Evolutionary conservation across 1,140 invertebrate species (phyloP), one percentile per base, ranked within the genome.

Genomic region (Luehdorfia chinensis): DNA sequence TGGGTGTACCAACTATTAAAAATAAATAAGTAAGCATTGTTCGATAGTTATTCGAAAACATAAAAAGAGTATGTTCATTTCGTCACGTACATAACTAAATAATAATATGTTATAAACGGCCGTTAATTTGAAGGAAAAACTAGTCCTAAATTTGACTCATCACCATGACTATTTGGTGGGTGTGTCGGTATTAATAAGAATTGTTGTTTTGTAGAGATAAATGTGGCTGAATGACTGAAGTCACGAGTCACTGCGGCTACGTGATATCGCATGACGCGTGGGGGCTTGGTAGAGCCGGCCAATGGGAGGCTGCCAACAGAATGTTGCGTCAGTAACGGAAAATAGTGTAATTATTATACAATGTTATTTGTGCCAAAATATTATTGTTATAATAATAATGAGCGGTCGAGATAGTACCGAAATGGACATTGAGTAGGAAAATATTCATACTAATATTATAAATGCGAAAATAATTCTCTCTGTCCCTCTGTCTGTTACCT

Each of bases 211-310:
- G 34, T 37, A n/a, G 18, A 37, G 11, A 21, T 16, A 31, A 41
- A 27, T 41, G 32, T 49, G 37, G 46, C 27, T 45, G 19, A 16
- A 55, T 49, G 37, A 49, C 27, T 45, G 19, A 16, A 55, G 61
- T 66, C 59, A 66, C 55, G 55, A 66, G 59, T 53, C 15, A 53
- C 52, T 60, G 48, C 53, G 49, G 51, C 41, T 47, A 49, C 49
- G 47, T 53, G 49, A 46, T 50, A 66, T 51, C 43, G 58, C 11
- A 47, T 76, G 75, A 78, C 73, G 73, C 65, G 23, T 14, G 70
- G 72, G 66, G 78, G 78, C 75, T 77, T 73, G 74, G 66, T 77
- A 41, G 33, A 9, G 43, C 33, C 53, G 23, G 44, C 78, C 78
- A 79, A 83, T 83, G 68, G 66, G 50, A 44, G 47, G 6, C 30